A percentile compares a stretch with the other conserved stretches of the same genome.
These are phyloP conservation scores for Phaenicophaeus curvirostris DNA, from an alignment of 2,797 vertebrate genomes.

Conservation along the genomic window DNA sequence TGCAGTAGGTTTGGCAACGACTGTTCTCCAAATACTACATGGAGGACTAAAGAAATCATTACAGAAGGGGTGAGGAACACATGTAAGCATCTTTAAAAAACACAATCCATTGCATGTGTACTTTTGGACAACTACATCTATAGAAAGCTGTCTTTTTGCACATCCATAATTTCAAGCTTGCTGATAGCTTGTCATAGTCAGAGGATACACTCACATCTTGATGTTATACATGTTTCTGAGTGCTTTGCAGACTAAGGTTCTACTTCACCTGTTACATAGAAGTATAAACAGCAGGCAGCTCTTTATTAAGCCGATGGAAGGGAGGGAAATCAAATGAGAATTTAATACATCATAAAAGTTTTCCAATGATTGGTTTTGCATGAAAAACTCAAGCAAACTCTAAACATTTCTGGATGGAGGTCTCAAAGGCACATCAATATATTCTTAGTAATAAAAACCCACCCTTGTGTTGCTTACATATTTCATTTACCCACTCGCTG, in stretches of 20 bases:
- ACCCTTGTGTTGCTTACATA: neutral
- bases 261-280: conserved; percentile 13
- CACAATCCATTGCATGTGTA: neutral
- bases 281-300: conserved; percentile 44
- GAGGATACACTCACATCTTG: neutral
- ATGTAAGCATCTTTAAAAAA: neutral
- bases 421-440: conserved; percentile 1
- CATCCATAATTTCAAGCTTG: neutral
- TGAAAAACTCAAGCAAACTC: conserved; percentile 15
- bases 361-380: neutral
- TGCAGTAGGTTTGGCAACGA: neutral
- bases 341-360: conserved; percentile 45
- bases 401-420: neutral
- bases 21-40: neutral
- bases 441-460: conserved; percentile 29
- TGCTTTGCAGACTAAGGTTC: conserved; percentile 1
- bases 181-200: neutral
- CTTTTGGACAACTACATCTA: neutral
- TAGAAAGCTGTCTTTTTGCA: neutral
- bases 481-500: conserved; percentile 31
- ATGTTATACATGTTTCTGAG: neutral
- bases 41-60: neutral
- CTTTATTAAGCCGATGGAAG: conserved; percentile 29
- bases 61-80: neutral
- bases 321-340: conserved; percentile 50